phyloP scores from a whole-genome alignment of 2,113 vertebrate genomes.

The Glaucidium brasilianum region DNA sequence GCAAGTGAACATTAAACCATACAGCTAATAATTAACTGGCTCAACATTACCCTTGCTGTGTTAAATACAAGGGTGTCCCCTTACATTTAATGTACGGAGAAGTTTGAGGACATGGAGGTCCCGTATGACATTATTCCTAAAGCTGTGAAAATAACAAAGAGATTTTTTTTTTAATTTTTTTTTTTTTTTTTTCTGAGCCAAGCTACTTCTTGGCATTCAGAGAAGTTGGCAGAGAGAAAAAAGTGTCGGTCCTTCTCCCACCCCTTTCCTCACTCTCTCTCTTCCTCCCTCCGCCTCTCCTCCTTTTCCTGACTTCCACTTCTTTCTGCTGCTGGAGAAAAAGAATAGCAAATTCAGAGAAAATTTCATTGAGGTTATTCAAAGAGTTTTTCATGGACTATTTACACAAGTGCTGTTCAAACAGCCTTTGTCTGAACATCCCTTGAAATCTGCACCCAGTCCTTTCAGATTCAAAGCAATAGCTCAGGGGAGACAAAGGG shows the following conservation, averaged over 20 bases:
- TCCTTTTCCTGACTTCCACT: slow-evolving; percentile 41
- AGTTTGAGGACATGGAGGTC: slow-evolving; percentile 8
- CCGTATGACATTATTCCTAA: slow-evolving; percentile 44
- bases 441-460: slow-evolving; percentile 56
- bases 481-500: slow-evolving; percentile 40
- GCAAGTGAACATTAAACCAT: slow-evolving; percentile 54
- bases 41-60: neutral
- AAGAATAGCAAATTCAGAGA: slow-evolving; percentile 53
- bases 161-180: neutral
- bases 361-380: slow-evolving; percentile 57
- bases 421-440: slow-evolving; percentile 48
- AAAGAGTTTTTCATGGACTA: slow-evolving; percentile 48
- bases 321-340: slow-evolving; percentile 48
- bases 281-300: neutral
- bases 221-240: slow-evolving; percentile 64
- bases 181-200: neutral
- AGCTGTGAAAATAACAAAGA: slow-evolving; percentile 45
- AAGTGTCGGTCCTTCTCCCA: slow-evolving; percentile 8
- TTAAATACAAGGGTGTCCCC: neutral
- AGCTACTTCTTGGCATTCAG: slow-evolving; percentile 53
- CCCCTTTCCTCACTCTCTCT: neutral
- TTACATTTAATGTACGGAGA: neutral
- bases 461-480: slow-evolving; percentile 55
- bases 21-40: slow-evolving; percentile 54
- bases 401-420: slow-evolving; percentile 57